Conservation (phyloP, 1,140 invertebrate genomes). For the Ceratina australensis region DNA sequence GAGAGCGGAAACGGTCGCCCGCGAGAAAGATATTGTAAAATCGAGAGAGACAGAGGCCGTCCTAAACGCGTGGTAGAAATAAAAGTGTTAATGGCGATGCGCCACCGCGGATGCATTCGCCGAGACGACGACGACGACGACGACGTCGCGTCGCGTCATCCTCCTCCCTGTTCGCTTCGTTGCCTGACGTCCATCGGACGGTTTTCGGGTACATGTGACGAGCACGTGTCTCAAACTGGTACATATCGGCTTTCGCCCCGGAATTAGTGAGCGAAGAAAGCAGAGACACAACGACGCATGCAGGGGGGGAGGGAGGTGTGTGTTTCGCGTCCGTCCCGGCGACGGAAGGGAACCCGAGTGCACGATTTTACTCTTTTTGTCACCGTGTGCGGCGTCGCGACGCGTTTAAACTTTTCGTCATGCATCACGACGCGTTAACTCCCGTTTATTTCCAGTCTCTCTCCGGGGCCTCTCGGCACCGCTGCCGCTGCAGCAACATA, state of each 20-base stretch:
- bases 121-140: slow-evolving; percentile 57
- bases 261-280: slow-evolving; percentile 54
- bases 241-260: slow-evolving; percentile 64
- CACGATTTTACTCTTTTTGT: slow-evolving; percentile 54
- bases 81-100: slow-evolving; percentile 76
- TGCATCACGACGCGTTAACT: slow-evolving; percentile 58
- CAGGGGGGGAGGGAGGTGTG: background rate
- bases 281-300: too few species aligned
- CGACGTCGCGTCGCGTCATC: slow-evolving; percentile 57
- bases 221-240: slow-evolving; percentile 73
- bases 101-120: slow-evolving; percentile 51
- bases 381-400: slow-evolving; percentile 62
- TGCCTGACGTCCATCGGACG: slow-evolving; percentile 47
- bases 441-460: slow-evolving; percentile 57
- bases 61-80: slow-evolving; percentile 66
- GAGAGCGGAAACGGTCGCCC: slow-evolving; percentile 65
- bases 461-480: background rate
- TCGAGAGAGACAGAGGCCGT: slow-evolving; percentile 65
- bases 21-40: slow-evolving; percentile 70
- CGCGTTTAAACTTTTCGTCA: slow-evolving; percentile 59
- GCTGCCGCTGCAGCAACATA: slow-evolving; percentile 30
- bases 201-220: slow-evolving; percentile 72
- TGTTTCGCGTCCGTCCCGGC: slow-evolving; percentile 30
- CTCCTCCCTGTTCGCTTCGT: slow-evolving; percentile 21
- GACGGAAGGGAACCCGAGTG: slow-evolving; percentile 24